Evolutionary conservation across 1,140 invertebrate genomes (phyloP).

Genomic region (Megalopta genalis): DNA sequence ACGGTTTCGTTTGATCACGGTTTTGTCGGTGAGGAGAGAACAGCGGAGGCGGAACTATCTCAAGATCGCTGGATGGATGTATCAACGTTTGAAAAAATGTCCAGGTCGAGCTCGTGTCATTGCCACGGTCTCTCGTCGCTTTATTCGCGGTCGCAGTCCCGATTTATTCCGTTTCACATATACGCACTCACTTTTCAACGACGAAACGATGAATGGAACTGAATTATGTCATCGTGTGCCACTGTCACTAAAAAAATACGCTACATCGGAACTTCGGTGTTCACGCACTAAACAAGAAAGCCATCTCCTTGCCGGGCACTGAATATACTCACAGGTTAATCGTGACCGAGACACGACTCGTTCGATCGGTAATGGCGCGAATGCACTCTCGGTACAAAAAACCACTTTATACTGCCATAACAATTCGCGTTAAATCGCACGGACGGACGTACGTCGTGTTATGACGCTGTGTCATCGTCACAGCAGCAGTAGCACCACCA

Average conservation of each 20-base stretch:
- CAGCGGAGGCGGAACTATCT: too few relatives aligned
- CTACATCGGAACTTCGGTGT: conserved; percentile 21
- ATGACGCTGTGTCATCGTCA: conserved; percentile 73
- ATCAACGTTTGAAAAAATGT: conserved; percentile 27
- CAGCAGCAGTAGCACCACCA: conserved; percentile 64
- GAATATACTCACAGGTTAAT: conserved; percentile 48
- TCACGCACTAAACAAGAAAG: conserved; percentile 46
- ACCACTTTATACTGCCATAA: conserved; percentile 53
- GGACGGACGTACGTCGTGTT: conserved; percentile 67
- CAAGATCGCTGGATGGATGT: not conserved
- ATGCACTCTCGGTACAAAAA: conserved; percentile 52
- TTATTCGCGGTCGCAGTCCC: conserved; percentile 46
- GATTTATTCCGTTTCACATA: conserved; percentile 40
- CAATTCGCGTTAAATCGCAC: conserved; percentile 66
- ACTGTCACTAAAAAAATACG: conserved; percentile 36
- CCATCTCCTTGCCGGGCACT: conserved; percentile 55
- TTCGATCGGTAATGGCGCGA: conserved; percentile 62
- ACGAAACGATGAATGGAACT: conserved; percentile 30
- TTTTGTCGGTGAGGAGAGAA: too few relatives aligned
- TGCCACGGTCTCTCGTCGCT: conserved; percentile 46
- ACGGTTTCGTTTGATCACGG: not conserved
- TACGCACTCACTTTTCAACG: conserved; percentile 44
- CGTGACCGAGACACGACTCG: conserved; percentile 46
- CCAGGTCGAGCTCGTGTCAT: conserved; percentile 47
- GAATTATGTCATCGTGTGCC: conserved; percentile 56